Evolutionary conservation across 2,113 vertebrate genomes (phyloP).

Genomic region (Narcine bancroftii): DNA sequence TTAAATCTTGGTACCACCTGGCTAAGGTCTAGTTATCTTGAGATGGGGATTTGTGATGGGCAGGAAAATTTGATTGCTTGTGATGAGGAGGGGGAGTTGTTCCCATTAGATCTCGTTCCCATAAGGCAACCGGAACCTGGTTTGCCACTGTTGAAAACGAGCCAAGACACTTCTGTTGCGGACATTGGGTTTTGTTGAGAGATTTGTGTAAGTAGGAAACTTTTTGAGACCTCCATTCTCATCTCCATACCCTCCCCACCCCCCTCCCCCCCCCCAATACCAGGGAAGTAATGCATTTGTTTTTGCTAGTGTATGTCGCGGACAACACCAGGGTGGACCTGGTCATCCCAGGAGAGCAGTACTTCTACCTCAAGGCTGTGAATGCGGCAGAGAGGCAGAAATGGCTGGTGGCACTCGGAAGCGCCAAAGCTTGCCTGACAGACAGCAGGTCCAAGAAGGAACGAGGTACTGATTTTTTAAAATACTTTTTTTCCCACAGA

Average conservation of each 20-base stretch:
- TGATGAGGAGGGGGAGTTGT: no score
- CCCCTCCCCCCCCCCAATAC: no score
- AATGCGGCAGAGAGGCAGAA: conserved; percentile 69
- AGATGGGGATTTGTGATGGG: no score
- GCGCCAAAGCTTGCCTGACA: conserved; percentile 66
- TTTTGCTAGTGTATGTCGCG: conserved; percentile 55
- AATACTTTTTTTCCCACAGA: neutral
- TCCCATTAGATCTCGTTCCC: no score
- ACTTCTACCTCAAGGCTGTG: conserved; percentile 67
- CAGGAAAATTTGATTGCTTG: no score
- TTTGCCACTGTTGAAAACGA: no score
- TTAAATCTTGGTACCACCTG: no score
- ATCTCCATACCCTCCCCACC: no score
- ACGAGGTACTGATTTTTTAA: conserved; percentile 50
- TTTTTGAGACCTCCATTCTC: no score
- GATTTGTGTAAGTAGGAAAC: neutral
- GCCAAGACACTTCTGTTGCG: neutral
- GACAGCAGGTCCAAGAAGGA: conserved; percentile 61
- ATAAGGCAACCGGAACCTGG: no score
- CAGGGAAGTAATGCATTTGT: neutral
- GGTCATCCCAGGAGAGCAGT: conserved; percentile 70
- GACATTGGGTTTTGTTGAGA: neutral
- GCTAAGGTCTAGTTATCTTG: no score
- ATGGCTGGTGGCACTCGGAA: conserved; percentile 73
- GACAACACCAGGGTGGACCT: conserved; percentile 63